Conservation (phyloP, 2,113 vertebrate genomes). For the Gallinago paraguaiae region DNA sequence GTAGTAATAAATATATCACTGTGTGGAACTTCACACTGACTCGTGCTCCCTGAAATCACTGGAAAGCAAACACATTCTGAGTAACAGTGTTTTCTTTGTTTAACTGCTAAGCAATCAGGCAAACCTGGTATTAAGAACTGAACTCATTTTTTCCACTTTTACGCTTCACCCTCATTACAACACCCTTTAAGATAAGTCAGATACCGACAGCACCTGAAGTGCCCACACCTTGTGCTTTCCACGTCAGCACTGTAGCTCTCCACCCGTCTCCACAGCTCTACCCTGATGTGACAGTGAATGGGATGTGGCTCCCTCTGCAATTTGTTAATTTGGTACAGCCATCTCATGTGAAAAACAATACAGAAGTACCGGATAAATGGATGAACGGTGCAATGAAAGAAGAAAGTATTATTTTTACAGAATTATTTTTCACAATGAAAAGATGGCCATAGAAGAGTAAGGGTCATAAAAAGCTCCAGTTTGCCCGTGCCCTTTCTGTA, state of each 20-base stretch:
- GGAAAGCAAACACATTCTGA: background rate
- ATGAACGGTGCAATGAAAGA: background rate
- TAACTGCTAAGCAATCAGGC: background rate
- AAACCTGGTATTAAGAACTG: background rate
- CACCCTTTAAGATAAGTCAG: background rate
- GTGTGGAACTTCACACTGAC: background rate
- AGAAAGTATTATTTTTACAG: background rate
- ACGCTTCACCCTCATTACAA: background rate
- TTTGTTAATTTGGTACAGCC: accelerated
- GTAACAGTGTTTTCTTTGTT: background rate
- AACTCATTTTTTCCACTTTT: background rate
- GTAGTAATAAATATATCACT: background rate
- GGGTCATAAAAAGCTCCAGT: background rate
- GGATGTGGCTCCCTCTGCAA: background rate
- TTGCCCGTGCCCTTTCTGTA: background rate
- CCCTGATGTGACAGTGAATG: background rate
- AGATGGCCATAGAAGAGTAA: background rate
- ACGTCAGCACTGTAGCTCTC: background rate
- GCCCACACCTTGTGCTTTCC: background rate
- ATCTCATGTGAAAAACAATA: background rate
- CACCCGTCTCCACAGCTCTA: background rate
- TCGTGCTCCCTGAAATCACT: background rate
- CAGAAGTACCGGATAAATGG: background rate
- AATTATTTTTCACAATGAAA: background rate
- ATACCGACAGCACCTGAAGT: background rate